These are phyloP conservation scores for Penelope pileata DNA, from an alignment of 2,113 vertebrate species.

Conservation along the genomic window DNA sequence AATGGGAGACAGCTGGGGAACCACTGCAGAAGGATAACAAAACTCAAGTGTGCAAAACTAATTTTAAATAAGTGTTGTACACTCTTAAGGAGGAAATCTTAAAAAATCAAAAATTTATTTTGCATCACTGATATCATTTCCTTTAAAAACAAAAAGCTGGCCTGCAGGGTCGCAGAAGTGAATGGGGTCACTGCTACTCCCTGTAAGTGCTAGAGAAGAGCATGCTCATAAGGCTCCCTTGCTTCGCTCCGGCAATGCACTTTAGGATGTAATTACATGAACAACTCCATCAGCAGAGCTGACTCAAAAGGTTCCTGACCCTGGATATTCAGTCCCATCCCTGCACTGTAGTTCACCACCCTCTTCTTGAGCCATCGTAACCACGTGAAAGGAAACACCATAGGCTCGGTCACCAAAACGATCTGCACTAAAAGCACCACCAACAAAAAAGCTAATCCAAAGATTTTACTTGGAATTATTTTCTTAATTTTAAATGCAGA, in stretches of 20 bases:
- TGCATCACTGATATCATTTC: conserved; percentile 2
- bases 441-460: background rate
- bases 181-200: conserved; percentile 25
- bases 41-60: background rate
- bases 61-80: background rate
- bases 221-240: conserved; percentile 14
- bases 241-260: conserved; percentile 39
- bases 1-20: background rate
- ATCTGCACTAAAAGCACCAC: background rate
- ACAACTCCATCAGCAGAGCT: conserved; percentile 68
- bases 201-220: conserved; percentile 39
- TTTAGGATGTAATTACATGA: conserved; percentile 71
- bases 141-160: conserved; percentile 33
- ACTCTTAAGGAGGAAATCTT: background rate
- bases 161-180: background rate
- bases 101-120: conserved; percentile 11
- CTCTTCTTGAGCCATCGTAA: conserved; percentile 23
- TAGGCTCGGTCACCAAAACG: conserved; percentile 8
- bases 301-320: conserved; percentile 68
- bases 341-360: conserved; percentile 14
- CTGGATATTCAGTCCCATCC: conserved; percentile 40
- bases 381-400: background rate
- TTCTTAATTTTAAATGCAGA: background rate
- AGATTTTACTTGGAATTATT: background rate
- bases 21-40: background rate